Percentiles rank a stretch among this genome's conserved stretches.
Conservation (phyloP, 2,888 invertebrate species). For the Harpagoxenus sublaevis region DNA sequence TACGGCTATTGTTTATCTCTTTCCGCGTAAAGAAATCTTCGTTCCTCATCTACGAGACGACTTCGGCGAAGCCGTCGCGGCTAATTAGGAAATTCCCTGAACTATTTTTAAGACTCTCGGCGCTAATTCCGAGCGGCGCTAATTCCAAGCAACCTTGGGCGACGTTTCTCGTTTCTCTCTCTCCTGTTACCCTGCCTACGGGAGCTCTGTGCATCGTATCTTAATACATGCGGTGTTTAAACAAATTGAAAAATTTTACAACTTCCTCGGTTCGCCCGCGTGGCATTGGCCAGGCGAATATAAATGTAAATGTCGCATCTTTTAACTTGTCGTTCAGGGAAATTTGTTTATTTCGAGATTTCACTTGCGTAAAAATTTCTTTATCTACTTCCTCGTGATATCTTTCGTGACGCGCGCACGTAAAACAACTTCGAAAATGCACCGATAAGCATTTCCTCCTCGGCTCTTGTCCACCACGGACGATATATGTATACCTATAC, state of each 20-base stretch:
- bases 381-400: slow-evolving; percentile 36
- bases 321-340: slow-evolving; percentile 7
- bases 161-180: neutral
- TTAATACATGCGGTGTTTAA: slow-evolving; percentile 20
- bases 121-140: neutral
- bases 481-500: neutral
- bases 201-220: neutral
- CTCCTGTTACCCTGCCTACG: neutral
- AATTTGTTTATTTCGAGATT: slow-evolving; percentile 34
- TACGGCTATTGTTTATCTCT: slow-evolving; percentile 52
- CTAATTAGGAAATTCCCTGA: slow-evolving; percentile 23
- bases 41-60: slow-evolving; percentile 4
- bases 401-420: slow-evolving; percentile 19
- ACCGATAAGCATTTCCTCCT: slow-evolving; percentile 25
- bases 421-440: slow-evolving; percentile 25
- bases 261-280: slow-evolving; percentile 16
- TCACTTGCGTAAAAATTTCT: slow-evolving; percentile 25
- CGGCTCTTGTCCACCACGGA: neutral
- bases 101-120: slow-evolving; percentile 21
- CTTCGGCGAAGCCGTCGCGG: slow-evolving; percentile 10
- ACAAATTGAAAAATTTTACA: slow-evolving; percentile 40
- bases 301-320: slow-evolving; percentile 20
- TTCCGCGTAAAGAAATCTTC: slow-evolving; percentile 28
- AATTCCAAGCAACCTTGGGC: slow-evolving; percentile 25
- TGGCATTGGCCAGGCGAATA: slow-evolving; percentile 12